phyloP scores from a whole-genome alignment of 2,113 vertebrate species.

The Lasiurus cinereus region DNA sequence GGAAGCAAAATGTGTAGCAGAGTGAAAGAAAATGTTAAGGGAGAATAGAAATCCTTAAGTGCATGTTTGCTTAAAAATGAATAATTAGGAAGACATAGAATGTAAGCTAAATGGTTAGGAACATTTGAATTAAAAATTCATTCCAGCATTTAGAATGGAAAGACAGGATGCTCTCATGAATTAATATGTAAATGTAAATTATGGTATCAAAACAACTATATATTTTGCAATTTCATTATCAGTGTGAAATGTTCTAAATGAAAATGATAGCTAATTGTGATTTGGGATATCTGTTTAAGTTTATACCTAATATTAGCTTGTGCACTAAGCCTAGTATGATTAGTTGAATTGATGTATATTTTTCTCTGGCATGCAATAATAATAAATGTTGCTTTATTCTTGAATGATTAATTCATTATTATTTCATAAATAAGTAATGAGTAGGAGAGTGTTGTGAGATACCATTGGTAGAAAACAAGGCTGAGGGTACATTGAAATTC shows the following conservation, averaged over 20 bases:
- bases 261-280: background rate
- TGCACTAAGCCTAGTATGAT: background rate
- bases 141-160: background rate
- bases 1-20: background rate
- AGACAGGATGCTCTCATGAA: background rate
- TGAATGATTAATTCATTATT: slow-evolving; percentile 3
- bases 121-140: background rate
- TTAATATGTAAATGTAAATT: slow-evolving; percentile 25
- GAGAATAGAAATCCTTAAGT: background rate
- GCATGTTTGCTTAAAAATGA: background rate
- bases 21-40: background rate
- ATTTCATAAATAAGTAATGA: background rate
- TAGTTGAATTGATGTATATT: background rate
- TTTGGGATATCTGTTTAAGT: background rate
- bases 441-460: background rate
- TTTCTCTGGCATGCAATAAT: background rate
- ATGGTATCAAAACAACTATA: background rate
- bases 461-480: background rate
- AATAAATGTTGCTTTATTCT: background rate
- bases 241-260: background rate
- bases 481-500: slow-evolving; percentile 12
- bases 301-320: background rate
- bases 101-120: background rate
- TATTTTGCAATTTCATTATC: background rate
- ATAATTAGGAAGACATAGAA: background rate